phyloP scores from a whole-genome alignment of 2,888 invertebrate genomes.

The Andrena haemorrhoa region DNA sequence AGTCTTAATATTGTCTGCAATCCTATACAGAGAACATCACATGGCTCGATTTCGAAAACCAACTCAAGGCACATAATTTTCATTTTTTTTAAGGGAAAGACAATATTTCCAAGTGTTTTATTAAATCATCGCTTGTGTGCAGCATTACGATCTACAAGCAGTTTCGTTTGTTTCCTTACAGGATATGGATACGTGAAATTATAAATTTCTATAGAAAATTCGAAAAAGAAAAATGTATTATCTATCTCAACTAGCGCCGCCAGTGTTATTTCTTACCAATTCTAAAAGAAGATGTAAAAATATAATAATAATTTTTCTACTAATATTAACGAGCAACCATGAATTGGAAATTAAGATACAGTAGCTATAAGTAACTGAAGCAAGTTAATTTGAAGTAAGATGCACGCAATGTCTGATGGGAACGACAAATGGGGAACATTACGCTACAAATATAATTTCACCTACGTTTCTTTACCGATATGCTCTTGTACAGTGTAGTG shows the following conservation, averaged over 20 bases:
- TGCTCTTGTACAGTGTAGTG: conserved; percentile 43
- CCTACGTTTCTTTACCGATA: conserved; percentile 17
- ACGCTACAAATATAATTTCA: conserved; percentile 46
- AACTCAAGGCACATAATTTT: no score
- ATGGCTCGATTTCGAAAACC: no score
- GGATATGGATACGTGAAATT: not conserved
- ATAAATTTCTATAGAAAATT: not conserved
- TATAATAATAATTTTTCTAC: conserved; percentile 6
- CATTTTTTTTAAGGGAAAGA: no score
- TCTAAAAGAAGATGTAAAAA: not conserved
- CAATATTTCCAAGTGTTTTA: no score
- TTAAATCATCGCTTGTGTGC: no score
- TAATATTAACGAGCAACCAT: conserved; percentile 7
- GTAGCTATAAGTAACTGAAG: conserved; percentile 26
- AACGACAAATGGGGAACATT: conserved; percentile 47
- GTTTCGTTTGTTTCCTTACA: no score
- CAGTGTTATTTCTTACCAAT: not conserved
- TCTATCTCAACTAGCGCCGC: not conserved
- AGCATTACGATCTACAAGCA: no score
- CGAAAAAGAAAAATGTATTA: not conserved
- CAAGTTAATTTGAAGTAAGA: conserved; percentile 12
- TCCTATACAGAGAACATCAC: no score
- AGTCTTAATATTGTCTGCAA: no score
- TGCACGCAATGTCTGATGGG: conserved; percentile 11
- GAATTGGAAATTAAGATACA: conserved; percentile 16